These are phyloP conservation scores for Columba livia DNA, from an alignment of 2,113 vertebrate species.

Conservation along the genomic window DNA sequence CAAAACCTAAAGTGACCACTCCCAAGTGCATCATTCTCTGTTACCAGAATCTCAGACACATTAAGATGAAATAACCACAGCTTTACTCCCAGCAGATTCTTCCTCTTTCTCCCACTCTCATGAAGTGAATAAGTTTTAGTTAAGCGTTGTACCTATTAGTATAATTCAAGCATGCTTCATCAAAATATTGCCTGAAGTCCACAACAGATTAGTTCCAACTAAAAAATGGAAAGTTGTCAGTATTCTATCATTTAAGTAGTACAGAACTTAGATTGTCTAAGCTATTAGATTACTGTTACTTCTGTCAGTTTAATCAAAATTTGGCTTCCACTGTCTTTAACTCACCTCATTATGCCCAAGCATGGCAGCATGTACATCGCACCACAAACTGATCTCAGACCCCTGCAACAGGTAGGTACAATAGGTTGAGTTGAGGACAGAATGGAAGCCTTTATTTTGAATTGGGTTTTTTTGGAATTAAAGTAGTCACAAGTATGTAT, in stretches of 20 bases:
- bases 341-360: constrained; percentile 32
- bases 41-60: not conserved
- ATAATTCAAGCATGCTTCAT: not conserved
- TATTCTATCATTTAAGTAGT: not conserved
- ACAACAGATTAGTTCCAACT: not conserved
- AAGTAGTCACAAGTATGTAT: not conserved
- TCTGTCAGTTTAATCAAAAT: not conserved
- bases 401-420: constrained; percentile 40
- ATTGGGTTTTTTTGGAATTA: not conserved
- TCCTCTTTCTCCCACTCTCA: not conserved
- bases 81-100: not conserved
- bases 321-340: constrained; percentile 44
- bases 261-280: not conserved
- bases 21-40: not conserved
- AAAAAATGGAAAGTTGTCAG: not conserved
- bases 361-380: not conserved
- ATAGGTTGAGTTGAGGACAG: constrained; percentile 43
- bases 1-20: not conserved
- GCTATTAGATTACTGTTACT: not conserved
- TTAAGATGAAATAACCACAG: not conserved
- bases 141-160: not conserved
- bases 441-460: constrained; percentile 26
- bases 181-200: not conserved
- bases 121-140: not conserved
- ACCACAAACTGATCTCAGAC: constrained; percentile 47